Evolutionary conservation across 35 echinoderm and acorn worm genomes (phyloP).

Genomic region (Nesometra sesokonis): DNA sequence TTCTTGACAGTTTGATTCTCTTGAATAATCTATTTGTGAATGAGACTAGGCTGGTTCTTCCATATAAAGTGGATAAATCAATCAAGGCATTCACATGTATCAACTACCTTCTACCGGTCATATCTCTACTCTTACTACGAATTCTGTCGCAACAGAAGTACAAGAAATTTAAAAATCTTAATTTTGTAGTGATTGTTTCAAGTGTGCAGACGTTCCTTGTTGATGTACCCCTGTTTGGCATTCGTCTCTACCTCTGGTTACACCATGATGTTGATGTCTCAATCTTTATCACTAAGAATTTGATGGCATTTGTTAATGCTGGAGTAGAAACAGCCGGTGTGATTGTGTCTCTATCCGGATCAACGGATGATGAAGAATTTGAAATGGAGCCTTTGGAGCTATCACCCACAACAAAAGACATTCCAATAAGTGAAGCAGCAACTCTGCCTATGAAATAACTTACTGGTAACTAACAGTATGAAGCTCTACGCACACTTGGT

Average conservation of each 20-base stretch:
- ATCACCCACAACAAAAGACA: neutral
- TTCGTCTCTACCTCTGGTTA: constrained; percentile 63
- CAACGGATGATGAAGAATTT: neutral
- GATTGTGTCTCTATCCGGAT: neutral
- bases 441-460: neutral
- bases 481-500: no score
- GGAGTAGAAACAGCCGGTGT: constrained; percentile 11
- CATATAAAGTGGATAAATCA: constrained; percentile 35
- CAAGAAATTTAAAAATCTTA: constrained; percentile 28
- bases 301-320: constrained; percentile 60
- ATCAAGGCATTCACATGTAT: constrained; percentile 52
- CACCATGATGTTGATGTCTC: constrained; percentile 63
- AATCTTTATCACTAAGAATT: constrained; percentile 84
- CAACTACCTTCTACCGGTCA: constrained; percentile 48
- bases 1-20: constrained; percentile 65
- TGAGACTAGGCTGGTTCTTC: constrained; percentile 5
- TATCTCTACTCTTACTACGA: constrained; percentile 57
- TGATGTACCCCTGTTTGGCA: constrained; percentile 61
- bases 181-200: constrained; percentile 32
- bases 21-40: constrained; percentile 46
- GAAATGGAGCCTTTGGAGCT: neutral
- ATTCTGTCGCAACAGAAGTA: constrained; percentile 31
- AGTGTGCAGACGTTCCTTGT: constrained; percentile 55
- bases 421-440: neutral
- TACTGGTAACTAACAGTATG: no score